Conservation (phyloP, 1,140 invertebrate genomes). For the Pogonognathellus flavescens region DNA sequence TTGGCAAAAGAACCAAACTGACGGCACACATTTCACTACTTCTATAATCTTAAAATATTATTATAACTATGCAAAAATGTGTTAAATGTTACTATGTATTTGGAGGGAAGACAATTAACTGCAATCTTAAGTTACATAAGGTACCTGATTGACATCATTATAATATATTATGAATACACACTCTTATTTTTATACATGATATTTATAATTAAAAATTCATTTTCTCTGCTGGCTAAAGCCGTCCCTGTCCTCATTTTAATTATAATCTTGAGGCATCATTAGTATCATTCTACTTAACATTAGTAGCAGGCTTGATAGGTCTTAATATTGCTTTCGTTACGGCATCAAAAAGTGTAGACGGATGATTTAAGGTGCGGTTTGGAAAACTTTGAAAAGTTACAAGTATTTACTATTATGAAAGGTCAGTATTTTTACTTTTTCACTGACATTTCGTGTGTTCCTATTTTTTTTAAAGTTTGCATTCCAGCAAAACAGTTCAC, state of each 20-base stretch:
- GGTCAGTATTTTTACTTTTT: no score
- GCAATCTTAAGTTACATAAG: conserved; percentile 19
- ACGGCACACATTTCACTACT: not conserved
- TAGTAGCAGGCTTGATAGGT: not conserved
- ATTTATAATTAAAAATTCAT: not conserved
- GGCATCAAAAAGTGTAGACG: no score
- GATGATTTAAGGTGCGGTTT: no score
- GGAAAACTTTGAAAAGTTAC: no score
- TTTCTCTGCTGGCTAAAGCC: not conserved
- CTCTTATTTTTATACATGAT: not conserved
- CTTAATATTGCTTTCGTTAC: not conserved
- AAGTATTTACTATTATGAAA: no score
- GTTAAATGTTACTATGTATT: conserved; percentile 9
- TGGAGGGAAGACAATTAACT: conserved; percentile 33
- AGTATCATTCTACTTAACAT: conserved; percentile 7
- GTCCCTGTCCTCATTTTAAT: not conserved
- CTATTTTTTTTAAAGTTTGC: no score
- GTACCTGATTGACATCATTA: conserved; percentile 5
- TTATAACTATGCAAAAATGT: conserved; percentile 8
- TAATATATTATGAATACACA: conserved; percentile 6
- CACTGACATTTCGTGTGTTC: no score
- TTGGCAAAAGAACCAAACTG: not conserved
- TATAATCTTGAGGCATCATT: not conserved
- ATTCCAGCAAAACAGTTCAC: no score
- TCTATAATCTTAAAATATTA: conserved; percentile 11